Percentiles rank a stretch among this genome's conserved stretches.
Evolutionary conservation across 1,140 invertebrate species (phyloP).

Genomic region (Frieseomelitta varia): DNA sequence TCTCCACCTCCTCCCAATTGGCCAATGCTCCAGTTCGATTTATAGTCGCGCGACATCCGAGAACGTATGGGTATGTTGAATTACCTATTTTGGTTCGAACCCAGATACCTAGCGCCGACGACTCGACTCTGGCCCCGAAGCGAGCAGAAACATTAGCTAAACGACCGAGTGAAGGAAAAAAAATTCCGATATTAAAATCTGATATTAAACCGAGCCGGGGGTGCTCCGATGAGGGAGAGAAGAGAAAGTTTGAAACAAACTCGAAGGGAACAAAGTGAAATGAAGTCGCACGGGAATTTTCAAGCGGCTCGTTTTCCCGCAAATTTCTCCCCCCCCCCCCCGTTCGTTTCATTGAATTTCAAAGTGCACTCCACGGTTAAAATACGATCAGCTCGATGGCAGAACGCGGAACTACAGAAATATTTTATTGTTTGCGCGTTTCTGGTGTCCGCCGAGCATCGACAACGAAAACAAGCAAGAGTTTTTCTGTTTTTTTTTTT

Average conservation of each 20-base stretch:
- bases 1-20: background rate
- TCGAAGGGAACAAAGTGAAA: background rate
- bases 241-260: constrained; percentile 11
- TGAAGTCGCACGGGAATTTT: background rate
- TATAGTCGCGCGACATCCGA: background rate
- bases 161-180: background rate
- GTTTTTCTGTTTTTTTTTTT: background rate
- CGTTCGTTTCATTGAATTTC: constrained; percentile 11
- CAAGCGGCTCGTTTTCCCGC: background rate
- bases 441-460: background rate
- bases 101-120: constrained; percentile 30
- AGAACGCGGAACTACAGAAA: background rate
- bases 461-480: background rate
- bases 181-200: constrained; percentile 32
- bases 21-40: background rate
- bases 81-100: constrained; percentile 41
- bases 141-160: background rate
- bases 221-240: background rate
- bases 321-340: background rate
- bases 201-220: constrained; percentile 11
- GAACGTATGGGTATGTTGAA: constrained; percentile 26
- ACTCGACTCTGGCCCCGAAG: background rate
- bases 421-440: background rate
- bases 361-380: background rate
- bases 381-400: background rate